Conservation (phyloP, 2,888 invertebrate genomes). For the Pachydiplax longipennis region DNA sequence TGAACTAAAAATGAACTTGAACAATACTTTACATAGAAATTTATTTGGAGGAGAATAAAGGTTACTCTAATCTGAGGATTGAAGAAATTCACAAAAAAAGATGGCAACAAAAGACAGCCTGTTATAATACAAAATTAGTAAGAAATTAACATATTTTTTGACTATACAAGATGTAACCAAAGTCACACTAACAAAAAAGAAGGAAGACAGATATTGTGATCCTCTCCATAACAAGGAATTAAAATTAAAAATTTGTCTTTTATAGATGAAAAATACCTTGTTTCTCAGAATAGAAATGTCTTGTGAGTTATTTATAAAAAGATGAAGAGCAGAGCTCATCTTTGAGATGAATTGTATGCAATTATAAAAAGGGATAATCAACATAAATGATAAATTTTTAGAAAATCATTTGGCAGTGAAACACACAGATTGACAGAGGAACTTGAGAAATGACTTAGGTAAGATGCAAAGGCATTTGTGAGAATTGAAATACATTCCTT, state of each 20-base stretch:
- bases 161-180: slow-evolving; percentile 29
- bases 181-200: slow-evolving; percentile 41
- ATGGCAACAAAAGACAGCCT: slow-evolving; percentile 37
- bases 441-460: slow-evolving; percentile 40
- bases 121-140: slow-evolving; percentile 38
- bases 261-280: slow-evolving; percentile 7
- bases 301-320: slow-evolving; percentile 22
- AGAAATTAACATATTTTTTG: slow-evolving; percentile 29
- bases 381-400: slow-evolving; percentile 17
- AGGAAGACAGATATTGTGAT: slow-evolving; percentile 41
- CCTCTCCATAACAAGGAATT: slow-evolving; percentile 34
- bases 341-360: slow-evolving; percentile 20
- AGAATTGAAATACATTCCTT: slow-evolving; percentile 6
- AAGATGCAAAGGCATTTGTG: slow-evolving; percentile 19
- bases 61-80: slow-evolving; percentile 32
- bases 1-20: slow-evolving; percentile 37
- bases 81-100: slow-evolving; percentile 32
- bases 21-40: slow-evolving; percentile 24
- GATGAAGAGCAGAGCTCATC: slow-evolving; percentile 21
- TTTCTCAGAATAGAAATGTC: slow-evolving; percentile 30
- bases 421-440: slow-evolving; percentile 20
- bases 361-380: slow-evolving; percentile 8
- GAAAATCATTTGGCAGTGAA: slow-evolving; percentile 44
- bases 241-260: slow-evolving; percentile 34
- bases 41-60: slow-evolving; percentile 33